A percentile compares a stretch with the other conserved stretches of the same genome.
Conservation (phyloP, 64 coral and sea anemone species). For the Exaiptasia diaphana region DNA sequence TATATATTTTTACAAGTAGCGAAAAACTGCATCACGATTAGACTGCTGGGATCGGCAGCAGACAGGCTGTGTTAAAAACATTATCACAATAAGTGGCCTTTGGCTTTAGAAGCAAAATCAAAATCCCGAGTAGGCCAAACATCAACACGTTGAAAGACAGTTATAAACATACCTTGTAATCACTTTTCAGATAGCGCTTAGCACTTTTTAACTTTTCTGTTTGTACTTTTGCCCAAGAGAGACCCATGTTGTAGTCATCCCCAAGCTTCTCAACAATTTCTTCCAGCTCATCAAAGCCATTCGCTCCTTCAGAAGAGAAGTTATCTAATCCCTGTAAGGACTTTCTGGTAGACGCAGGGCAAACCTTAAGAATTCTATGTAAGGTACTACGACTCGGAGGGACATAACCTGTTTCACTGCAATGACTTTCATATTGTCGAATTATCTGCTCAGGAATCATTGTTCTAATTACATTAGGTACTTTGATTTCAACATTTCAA, state of each 20-base stretch:
- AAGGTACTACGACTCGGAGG: not conserved
- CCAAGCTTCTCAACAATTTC: not conserved
- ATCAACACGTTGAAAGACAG: too few relatives aligned
- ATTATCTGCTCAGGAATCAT: not conserved
- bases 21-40: too few relatives aligned
- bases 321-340: not conserved
- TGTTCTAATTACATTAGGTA: not conserved
- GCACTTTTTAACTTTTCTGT: not conserved
- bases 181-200: not conserved
- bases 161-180: conserved; percentile 12
- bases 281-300: not conserved
- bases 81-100: not conserved
- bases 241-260: not conserved
- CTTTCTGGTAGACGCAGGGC: not conserved
- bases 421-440: not conserved
- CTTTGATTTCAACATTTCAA: not conserved
- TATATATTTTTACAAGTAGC: too few relatives aligned
- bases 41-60: too few relatives aligned
- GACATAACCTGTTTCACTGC: not conserved
- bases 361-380: not conserved
- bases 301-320: not conserved
- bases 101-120: not conserved
- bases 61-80: not conserved
- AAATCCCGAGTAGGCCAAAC: too few relatives aligned
- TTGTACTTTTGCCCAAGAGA: not conserved